Conservation (phyloP, 2,113 vertebrate genomes). For the Fulmarus glacialis region DNA sequence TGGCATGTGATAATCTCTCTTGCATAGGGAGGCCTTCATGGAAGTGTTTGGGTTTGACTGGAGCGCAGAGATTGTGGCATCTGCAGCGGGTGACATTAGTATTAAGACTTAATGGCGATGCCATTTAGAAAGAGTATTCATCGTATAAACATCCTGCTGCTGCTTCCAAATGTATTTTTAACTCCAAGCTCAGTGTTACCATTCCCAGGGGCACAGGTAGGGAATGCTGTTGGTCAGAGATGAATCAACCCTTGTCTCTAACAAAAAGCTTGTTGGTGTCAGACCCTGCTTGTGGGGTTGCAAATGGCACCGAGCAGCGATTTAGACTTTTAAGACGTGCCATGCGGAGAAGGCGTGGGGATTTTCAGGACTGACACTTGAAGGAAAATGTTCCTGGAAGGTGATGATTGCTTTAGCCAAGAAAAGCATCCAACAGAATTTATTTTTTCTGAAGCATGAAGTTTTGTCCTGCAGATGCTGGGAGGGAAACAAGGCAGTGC, state of each 20-base stretch:
- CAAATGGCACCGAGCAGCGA: not conserved
- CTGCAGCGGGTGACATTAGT: not conserved
- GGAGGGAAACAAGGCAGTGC: not conserved
- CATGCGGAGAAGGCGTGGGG: not conserved
- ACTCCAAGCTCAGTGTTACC: not conserved
- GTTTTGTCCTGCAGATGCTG: not conserved
- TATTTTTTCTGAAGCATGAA: not conserved
- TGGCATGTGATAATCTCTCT: rapidly evolving
- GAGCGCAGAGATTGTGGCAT: not conserved
- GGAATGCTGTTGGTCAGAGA: not conserved
- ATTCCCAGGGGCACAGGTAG: not conserved
- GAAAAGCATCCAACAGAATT: not conserved
- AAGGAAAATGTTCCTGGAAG: not conserved
- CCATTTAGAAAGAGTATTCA: not conserved
- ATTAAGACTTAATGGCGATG: not conserved
- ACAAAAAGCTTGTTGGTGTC: not conserved
- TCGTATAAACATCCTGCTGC: not conserved
- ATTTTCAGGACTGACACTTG: not conserved
- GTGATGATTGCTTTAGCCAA: not conserved
- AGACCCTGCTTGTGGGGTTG: not conserved
- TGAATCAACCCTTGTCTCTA: not conserved
- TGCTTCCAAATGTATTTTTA: not conserved
- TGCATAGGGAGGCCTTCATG: not conserved
- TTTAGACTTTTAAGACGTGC: not conserved
- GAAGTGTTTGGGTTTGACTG: not conserved